A percentile compares a stretch with the other conserved stretches of the same genome.
These are phyloP conservation scores for Zoanthus gigantus DNA, from an alignment of 92 coral and sea anemone species.

Conservation along the genomic window DNA sequence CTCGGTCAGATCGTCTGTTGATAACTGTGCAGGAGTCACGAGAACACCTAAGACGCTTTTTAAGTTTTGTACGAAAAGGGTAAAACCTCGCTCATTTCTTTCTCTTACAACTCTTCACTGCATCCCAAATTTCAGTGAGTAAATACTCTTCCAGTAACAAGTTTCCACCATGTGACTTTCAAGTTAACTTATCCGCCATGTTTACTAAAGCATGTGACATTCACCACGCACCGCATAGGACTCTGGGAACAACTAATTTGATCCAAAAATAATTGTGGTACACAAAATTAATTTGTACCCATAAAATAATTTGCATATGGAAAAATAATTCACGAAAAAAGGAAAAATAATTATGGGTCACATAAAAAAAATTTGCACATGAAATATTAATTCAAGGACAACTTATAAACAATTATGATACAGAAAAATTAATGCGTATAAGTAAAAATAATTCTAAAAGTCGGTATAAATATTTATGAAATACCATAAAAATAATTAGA, in stretches of 20 bases:
- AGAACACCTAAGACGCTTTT: too few species aligned
- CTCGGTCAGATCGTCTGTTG: too few species aligned
- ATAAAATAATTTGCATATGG: background rate
- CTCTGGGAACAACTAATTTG: conserved; percentile 1
- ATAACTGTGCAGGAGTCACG: too few species aligned
- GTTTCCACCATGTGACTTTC: conserved; percentile 13
- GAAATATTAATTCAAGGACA: conserved; percentile 17
- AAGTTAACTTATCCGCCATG: too few species aligned
- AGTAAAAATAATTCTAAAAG: background rate
- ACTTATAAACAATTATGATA: conserved; percentile 1
- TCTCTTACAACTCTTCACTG: too few species aligned
- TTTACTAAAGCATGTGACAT: background rate
- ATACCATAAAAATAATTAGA: background rate
- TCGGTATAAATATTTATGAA: conserved; percentile 1
- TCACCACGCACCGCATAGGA: conserved; percentile 26
- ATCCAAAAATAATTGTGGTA: background rate
- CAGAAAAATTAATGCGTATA: conserved; percentile 10
- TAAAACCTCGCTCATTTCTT: too few species aligned
- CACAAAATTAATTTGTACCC: too few species aligned
- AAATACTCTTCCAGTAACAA: background rate
- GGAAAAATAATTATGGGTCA: conserved; percentile 20
- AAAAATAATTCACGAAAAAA: conserved; percentile 11
- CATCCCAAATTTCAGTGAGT: too few species aligned
- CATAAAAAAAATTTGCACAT: conserved; percentile 7
- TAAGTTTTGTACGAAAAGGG: too few species aligned